Evolutionary conservation across 2,888 invertebrate species (phyloP), one percentile per base, ranked within the genome.

Genomic region (Epinotia nisella): DNA sequence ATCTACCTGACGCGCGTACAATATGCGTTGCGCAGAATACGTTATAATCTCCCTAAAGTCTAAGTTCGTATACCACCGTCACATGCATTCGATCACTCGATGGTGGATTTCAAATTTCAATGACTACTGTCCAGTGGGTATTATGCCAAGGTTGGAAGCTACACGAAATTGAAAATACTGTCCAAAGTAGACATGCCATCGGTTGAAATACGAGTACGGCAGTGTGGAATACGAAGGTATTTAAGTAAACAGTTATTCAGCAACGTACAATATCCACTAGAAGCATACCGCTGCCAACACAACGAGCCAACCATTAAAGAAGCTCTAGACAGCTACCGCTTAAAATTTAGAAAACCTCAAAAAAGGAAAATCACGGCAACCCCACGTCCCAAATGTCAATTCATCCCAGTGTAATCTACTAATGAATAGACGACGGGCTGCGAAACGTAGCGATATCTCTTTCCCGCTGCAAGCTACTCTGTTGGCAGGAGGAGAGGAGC

Each of bases 371-470:
- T 83, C 83, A 83, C 85, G 82, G 82, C 77, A 83, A 87, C 90
- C 87, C 86, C 82, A 83, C 87, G 88, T 89, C 90, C 91, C 91
- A 88, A 87, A 90, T 92, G 92, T 92, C 92, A 92, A 91, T 91
- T 92, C 90, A 91, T 91, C 91, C 90, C 87, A 84, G 78, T 78
- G 83, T 91, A 91, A 90, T 90, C 89, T 83, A 90, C 93, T 93
- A 93, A 93, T 93, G 93, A 93, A 91, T 91, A 90, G 92, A 86
- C 86, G 90, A 78, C 83, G 85, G 79, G 78, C 80, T 85, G 83
- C 83, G 87, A 85, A 84, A 90, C 83, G 76, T 84, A 79, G 75
- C 76, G 77, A 83, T 79, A 80, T 92, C 93, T 86, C 89, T 80
- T 77, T 93, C 86, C 75, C 78, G 72, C 88, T 21, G 80, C 77